phyloP scores from a whole-genome alignment of 2,113 vertebrate genomes.

The Tachysurus vachellii region DNA sequence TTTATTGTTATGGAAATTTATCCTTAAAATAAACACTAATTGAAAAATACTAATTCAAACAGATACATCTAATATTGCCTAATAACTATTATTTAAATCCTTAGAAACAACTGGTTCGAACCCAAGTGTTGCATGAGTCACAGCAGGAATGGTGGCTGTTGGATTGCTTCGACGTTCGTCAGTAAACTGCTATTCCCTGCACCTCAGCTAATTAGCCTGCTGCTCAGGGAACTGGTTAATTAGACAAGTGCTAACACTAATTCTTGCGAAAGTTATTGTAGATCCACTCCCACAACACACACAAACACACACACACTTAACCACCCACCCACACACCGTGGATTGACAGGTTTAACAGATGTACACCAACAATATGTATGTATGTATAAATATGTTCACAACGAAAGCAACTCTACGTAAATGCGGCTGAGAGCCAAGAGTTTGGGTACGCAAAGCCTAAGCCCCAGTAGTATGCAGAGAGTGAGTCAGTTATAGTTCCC shows the following conservation, averaged over 20 bases:
- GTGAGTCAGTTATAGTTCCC: neutral
- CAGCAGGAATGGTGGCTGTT: neutral
- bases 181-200: conserved; percentile 57
- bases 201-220: conserved; percentile 68
- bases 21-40: neutral
- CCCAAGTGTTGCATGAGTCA: neutral
- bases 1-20: neutral
- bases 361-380: conserved; percentile 13
- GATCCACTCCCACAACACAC: conserved; percentile 18
- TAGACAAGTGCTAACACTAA: conserved; percentile 60
- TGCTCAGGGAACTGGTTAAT: conserved; percentile 66
- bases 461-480: neutral
- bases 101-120: neutral
- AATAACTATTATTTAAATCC: neutral
- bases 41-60: neutral
- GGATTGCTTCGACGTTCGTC: conserved; percentile 31
- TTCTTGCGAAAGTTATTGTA: conserved; percentile 55
- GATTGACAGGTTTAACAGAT: conserved; percentile 35
- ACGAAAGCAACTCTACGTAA: conserved; percentile 7
- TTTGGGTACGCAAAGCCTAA: neutral
- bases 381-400: neutral
- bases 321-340: conserved; percentile 6
- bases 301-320: conserved; percentile 5
- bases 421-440: neutral
- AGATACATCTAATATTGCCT: neutral